A percentile compares a stretch with the other conserved stretches of the same genome.
Conservation (phyloP, 2,888 invertebrate genomes). For the Venusia cambrica region DNA sequence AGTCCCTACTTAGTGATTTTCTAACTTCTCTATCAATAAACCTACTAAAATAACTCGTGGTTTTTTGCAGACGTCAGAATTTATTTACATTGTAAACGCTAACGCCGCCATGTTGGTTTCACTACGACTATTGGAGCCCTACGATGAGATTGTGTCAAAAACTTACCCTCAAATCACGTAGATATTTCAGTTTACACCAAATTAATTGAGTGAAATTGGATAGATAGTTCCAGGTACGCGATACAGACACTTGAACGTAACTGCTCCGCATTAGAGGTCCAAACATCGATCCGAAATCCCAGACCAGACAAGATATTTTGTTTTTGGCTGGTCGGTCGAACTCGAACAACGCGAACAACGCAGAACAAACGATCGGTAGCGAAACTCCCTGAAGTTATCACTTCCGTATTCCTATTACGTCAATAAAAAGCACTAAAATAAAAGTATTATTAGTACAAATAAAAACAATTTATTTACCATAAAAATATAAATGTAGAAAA, state of each 20-base stretch:
- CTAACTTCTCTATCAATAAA: neutral
- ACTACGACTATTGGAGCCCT: conserved; percentile 64
- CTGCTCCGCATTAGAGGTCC: conserved; percentile 83
- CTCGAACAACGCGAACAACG: conserved; percentile 33
- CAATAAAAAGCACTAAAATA: neutral
- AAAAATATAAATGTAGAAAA: too few relatives aligned
- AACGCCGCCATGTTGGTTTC: conserved; percentile 79
- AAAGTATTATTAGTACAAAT: neutral
- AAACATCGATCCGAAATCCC: conserved; percentile 85
- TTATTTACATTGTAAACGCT: conserved; percentile 77
- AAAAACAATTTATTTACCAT: too few relatives aligned
- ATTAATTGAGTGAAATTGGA: conserved; percentile 81
- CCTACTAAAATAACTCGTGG: conserved; percentile 28
- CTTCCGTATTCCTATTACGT: conserved; percentile 28
- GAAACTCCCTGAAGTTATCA: conserved; percentile 38
- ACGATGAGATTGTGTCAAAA: conserved; percentile 41
- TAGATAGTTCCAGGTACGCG: conserved; percentile 85
- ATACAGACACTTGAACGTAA: conserved; percentile 85
- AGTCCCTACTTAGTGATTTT: neutral
- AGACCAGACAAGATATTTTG: conserved; percentile 47
- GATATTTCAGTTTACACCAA: conserved; percentile 83
- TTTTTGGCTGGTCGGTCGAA: conserved; percentile 50
- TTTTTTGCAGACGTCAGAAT: conserved; percentile 55
- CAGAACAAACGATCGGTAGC: conserved; percentile 23
- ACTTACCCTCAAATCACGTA: conserved; percentile 77